Evolutionary conservation across 2,888 invertebrate species (phyloP).

Genomic region (Argynnis bischoffii): DNA sequence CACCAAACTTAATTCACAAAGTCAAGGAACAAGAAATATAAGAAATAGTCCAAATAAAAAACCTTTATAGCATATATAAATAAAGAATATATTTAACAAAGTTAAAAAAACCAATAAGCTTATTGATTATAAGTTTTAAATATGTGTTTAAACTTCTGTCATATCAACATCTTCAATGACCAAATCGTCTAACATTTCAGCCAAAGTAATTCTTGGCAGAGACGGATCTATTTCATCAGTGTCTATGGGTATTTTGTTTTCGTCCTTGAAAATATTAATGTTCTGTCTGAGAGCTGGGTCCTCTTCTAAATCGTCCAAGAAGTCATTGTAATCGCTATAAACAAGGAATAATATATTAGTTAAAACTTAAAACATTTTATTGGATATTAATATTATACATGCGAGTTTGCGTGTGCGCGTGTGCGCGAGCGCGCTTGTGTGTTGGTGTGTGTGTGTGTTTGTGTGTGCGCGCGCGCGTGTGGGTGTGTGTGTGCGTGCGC

Average conservation of each 20-base stretch:
- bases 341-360: constrained; percentile 5
- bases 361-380: background rate
- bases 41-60: too few species aligned
- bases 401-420: background rate
- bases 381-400: background rate
- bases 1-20: too few species aligned
- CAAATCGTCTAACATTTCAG: constrained; percentile 97
- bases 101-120: background rate
- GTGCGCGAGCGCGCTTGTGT: background rate
- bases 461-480: too few species aligned
- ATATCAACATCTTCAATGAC: constrained; percentile 91
- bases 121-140: constrained; percentile 2
- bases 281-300: constrained; percentile 94
- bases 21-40: too few species aligned
- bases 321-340: constrained; percentile 94
- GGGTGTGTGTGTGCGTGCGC: too few species aligned
- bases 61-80: background rate
- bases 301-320: constrained; percentile 98
- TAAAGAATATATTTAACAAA: background rate
- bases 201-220: constrained; percentile 90
- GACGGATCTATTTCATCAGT: constrained; percentile 84
- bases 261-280: constrained; percentile 94
- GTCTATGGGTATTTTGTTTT: constrained; percentile 76
- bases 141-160: constrained; percentile 74
- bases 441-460: too few species aligned